Conservation (phyloP, 2,888 invertebrate genomes). For the Acrobasis repandana region DNA sequence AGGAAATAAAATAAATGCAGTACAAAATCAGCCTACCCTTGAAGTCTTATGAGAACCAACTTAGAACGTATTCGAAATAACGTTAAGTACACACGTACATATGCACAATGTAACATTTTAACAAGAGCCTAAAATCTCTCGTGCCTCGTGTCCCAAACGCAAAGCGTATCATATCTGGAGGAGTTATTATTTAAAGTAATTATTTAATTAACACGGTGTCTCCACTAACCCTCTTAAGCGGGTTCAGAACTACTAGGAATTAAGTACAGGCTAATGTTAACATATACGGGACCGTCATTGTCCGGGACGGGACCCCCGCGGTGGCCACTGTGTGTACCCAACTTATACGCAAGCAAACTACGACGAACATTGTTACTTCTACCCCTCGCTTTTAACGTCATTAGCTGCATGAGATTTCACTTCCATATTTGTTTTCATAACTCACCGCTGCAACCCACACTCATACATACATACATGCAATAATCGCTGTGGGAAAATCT, state of each 20-base stretch:
- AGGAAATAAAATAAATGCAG: no score
- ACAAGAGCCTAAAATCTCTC: not conserved
- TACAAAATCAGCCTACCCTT: no score
- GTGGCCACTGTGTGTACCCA: constrained; percentile 46
- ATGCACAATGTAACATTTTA: no score
- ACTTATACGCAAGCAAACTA: constrained; percentile 78
- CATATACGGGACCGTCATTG: constrained; percentile 77
- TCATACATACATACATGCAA: constrained; percentile 65
- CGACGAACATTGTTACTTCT: constrained; percentile 76
- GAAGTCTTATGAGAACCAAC: no score
- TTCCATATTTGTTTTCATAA: constrained; percentile 80
- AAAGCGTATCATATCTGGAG: constrained; percentile 27
- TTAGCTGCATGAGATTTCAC: constrained; percentile 79
- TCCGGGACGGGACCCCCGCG: constrained; percentile 62
- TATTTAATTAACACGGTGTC: constrained; percentile 81
- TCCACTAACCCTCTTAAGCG: constrained; percentile 77
- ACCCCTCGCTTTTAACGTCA: constrained; percentile 79
- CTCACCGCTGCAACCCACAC: constrained; percentile 63
- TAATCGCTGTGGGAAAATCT: constrained; percentile 76
- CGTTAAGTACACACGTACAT: no score
- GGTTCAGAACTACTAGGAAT: constrained; percentile 79
- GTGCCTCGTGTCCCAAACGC: not conserved
- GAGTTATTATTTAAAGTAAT: constrained; percentile 81
- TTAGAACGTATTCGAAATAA: no score
- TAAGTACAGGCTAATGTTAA: constrained; percentile 80